Evolutionary conservation across 2,797 vertebrate species (phyloP), one percentile per base, ranked within the genome.

Genomic region (Danio tinwini): DNA sequence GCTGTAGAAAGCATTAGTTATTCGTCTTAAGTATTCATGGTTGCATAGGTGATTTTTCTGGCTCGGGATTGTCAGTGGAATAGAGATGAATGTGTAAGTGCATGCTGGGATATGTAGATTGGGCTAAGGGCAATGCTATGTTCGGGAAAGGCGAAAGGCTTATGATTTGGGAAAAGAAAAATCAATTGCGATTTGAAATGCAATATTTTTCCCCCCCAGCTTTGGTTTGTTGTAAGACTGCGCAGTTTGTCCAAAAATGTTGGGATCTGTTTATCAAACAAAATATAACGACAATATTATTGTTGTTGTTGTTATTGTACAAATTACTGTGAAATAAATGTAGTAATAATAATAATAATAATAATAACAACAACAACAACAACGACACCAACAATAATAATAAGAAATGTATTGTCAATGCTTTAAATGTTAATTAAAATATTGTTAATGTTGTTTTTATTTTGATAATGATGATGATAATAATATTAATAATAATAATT

Each of bases 1-100:
- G 79, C 78, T 82, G 75, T 40, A 70, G 53, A 81, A 61, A 40
- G 53, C 81, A 81, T 78, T 82, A 69, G 55, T 65, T 74, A 82
- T 82, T 77, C 62, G 44, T 77, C 52, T 74, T 55, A 75, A 58
- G 53, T 56, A 65, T 85, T 67, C 64, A 67, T 52, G 53, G 42
- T 69, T 64, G 73, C 67, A 63, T 80, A 21, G 67, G 65, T 59
- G 50, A 64, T 64, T 72, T 63, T 56, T 77, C 29, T 12, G 5
- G 50, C 56, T 49, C 7, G 13, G 44, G 37, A 63, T 75, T 61
- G 37, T 74, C 71, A 68, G 56, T 62, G 62, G 64, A 80, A 59
- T 56, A 72, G 76, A 84, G 72, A 80, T 44, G 44, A 70, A 75
- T 79, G 70, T 6, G 6, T 37, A 17, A 17, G 72, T 53, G 71